phyloP scores from a whole-genome alignment of 2,797 vertebrate species.

The Poeciliopsis gracilis region DNA sequence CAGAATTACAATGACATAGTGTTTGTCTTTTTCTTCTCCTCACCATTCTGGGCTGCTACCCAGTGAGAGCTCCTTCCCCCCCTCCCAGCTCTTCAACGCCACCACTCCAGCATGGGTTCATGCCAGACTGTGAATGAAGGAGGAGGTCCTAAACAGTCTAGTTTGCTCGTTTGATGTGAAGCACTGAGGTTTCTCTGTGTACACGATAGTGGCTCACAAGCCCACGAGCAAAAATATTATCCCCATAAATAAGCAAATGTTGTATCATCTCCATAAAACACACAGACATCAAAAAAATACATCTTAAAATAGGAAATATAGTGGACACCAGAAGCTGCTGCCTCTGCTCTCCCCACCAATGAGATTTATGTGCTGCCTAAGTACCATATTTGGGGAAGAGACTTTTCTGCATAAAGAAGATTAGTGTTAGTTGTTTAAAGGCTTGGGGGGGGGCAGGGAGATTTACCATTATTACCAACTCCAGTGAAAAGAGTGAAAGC shows the following conservation, averaged over 20 bases:
- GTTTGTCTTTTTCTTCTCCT: slow-evolving; percentile 65
- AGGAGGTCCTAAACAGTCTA: slow-evolving; percentile 68
- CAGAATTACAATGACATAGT: slow-evolving; percentile 75
- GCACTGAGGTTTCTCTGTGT: slow-evolving; percentile 77
- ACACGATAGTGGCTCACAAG: slow-evolving; percentile 23
- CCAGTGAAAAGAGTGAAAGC: slow-evolving; percentile 65
- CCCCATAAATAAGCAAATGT: slow-evolving; percentile 19
- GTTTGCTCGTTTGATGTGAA: slow-evolving; percentile 77
- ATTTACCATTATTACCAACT: slow-evolving; percentile 83
- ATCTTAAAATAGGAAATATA: slow-evolving; percentile 19
- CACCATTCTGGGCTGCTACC: slow-evolving; percentile 56
- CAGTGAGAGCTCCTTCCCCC: slow-evolving; percentile 41
- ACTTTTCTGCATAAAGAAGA: slow-evolving; percentile 84
- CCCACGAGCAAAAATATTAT: slow-evolving; percentile 28
- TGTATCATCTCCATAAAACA: slow-evolving; percentile 11
- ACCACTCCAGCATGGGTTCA: slow-evolving; percentile 64
- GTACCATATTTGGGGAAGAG: slow-evolving; percentile 69
- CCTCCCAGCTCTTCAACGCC: slow-evolving; percentile 43
- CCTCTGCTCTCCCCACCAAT: slow-evolving; percentile 45
- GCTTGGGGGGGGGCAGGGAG: slow-evolving; percentile 58
- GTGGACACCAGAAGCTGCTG: slow-evolving; percentile 45
- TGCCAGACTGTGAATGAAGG: slow-evolving; percentile 75
- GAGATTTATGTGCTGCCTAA: slow-evolving; percentile 61
- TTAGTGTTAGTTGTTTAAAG: slow-evolving; percentile 84
- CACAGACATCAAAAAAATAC: slow-evolving; percentile 1